A percentile compares a stretch with the other conserved stretches of the same genome.
These are phyloP conservation scores for Holothuria leucospilota DNA, from an alignment of 53 echinoderm and acorn worm species.

Conservation along the genomic window DNA sequence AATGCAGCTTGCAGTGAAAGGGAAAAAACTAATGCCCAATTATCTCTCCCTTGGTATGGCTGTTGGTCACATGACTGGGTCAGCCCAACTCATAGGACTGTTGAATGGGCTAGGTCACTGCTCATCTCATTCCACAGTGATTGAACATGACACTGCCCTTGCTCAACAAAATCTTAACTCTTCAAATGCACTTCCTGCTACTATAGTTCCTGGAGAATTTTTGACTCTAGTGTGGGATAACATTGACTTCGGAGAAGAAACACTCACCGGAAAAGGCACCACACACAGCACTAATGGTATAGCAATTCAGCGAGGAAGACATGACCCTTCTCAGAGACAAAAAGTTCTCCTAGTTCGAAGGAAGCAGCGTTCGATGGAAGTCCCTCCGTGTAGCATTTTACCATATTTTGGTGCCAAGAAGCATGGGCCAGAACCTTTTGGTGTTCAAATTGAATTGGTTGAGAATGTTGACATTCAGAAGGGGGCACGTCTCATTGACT, in stretches of 20 bases:
- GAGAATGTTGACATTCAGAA: constrained; percentile 34
- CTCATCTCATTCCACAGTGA: constrained; percentile 20
- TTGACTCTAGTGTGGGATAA: constrained; percentile 51
- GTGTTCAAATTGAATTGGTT: constrained; percentile 7
- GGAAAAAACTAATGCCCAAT: constrained; percentile 43
- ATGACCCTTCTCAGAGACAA: constrained; percentile 43
- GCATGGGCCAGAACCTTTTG: constrained; percentile 55
- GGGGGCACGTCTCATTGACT: background rate
- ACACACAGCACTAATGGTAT: constrained; percentile 61
- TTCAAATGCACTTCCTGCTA: constrained; percentile 19
- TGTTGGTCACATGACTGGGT: constrained; percentile 51
- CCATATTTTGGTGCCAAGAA: constrained; percentile 60
- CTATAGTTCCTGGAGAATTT: constrained; percentile 1
- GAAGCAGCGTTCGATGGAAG: constrained; percentile 49
- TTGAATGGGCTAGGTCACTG: constrained; percentile 67
- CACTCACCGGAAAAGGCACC: constrained; percentile 29
- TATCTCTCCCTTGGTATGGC: constrained; percentile 48
- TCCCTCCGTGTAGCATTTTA: constrained; percentile 42
- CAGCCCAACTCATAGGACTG: constrained; percentile 52
- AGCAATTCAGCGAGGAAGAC: constrained; percentile 32
- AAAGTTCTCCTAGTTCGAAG: constrained; percentile 7
- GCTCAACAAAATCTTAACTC: constrained; percentile 27
- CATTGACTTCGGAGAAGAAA: constrained; percentile 49
- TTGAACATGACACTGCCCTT: constrained; percentile 70
- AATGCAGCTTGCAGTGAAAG: constrained; percentile 42